Evolutionary conservation across 2,888 invertebrate species (phyloP).

Genomic region (Mythimna albipuncta): DNA sequence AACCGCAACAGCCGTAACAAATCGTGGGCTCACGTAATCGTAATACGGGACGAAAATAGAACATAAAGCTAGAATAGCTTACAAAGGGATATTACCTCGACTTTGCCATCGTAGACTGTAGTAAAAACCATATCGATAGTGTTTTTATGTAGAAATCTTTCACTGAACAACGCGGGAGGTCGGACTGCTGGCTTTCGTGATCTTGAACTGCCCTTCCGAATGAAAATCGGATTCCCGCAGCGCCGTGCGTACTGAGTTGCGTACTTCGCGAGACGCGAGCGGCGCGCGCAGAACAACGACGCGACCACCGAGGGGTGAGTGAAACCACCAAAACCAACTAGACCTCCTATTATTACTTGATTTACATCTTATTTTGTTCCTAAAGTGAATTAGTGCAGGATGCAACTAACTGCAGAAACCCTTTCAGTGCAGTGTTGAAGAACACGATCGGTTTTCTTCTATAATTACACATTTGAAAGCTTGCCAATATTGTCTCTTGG

Average conservation of each 20-base stretch:
- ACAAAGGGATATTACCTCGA: conserved; percentile 75
- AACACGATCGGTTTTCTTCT: conserved; percentile 71
- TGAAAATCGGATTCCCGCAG: conserved; percentile 84
- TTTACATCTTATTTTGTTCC: conserved; percentile 34
- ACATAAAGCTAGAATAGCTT: conserved; percentile 30
- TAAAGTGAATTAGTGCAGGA: conserved; percentile 45
- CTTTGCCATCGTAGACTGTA: conserved; percentile 84
- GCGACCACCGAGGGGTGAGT: conserved; percentile 77
- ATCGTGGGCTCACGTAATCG: conserved; percentile 74
- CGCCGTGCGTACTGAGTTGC: conserved; percentile 80
- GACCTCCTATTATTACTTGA: conserved; percentile 60
- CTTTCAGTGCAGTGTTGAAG: conserved; percentile 49
- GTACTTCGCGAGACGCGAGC: conserved; percentile 78
- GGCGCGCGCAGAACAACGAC: conserved; percentile 83
- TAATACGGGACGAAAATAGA: conserved; percentile 70
- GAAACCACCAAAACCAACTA: conserved; percentile 72
- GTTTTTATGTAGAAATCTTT: conserved; percentile 73
- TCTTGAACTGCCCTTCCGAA: conserved; percentile 90
- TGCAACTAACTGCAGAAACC: conserved; percentile 45
- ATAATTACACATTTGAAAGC: conserved; percentile 81
- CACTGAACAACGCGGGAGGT: conserved; percentile 77
- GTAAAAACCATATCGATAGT: conserved; percentile 85
- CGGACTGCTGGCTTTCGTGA: conserved; percentile 84
- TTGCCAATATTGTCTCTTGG: conserved; percentile 74
- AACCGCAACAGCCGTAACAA: conserved; percentile 66